Evolutionary conservation across 2,797 vertebrate genomes (phyloP).

Genomic region (Tolypeutes matacus): DNA sequence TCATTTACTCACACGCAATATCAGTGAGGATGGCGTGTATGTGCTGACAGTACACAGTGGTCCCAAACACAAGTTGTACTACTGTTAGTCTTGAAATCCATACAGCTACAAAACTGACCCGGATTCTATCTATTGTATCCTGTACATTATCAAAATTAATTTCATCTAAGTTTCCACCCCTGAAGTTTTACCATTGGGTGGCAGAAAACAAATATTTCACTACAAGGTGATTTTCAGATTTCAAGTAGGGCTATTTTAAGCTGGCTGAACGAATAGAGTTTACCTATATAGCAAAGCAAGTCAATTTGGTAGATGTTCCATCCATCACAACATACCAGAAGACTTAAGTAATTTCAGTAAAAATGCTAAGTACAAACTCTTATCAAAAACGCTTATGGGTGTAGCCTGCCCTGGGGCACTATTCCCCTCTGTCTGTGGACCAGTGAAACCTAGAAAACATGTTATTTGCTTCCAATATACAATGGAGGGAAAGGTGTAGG

Average conservation of each 20-base stretch:
- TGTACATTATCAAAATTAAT: background rate
- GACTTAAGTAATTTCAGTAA: too few relatives aligned
- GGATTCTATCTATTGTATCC: background rate
- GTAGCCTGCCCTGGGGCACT: too few relatives aligned
- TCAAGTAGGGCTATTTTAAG: constrained; percentile 44
- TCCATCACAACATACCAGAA: too few relatives aligned
- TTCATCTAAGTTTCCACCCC: background rate
- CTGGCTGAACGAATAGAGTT: constrained; percentile 29
- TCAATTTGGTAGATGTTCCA: background rate
- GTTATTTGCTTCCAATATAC: too few relatives aligned
- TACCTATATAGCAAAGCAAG: constrained; percentile 41
- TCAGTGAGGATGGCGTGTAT: background rate
- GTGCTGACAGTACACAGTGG: background rate
- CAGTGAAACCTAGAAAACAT: too few relatives aligned
- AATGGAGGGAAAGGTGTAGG: too few relatives aligned
- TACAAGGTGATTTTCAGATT: constrained; percentile 48
- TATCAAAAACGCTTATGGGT: too few relatives aligned
- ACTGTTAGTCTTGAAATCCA: background rate
- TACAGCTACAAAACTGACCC: background rate
- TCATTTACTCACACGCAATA: constrained; percentile 67
- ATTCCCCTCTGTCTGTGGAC: too few relatives aligned
- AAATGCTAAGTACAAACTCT: too few relatives aligned
- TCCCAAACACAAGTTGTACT: background rate
- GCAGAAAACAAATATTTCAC: constrained; percentile 30
- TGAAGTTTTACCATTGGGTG: background rate